Base-by-base conservation (phyloP, 37 sponge, comb jelly and placozoan genomes). In the Beroe ovata region DNA sequence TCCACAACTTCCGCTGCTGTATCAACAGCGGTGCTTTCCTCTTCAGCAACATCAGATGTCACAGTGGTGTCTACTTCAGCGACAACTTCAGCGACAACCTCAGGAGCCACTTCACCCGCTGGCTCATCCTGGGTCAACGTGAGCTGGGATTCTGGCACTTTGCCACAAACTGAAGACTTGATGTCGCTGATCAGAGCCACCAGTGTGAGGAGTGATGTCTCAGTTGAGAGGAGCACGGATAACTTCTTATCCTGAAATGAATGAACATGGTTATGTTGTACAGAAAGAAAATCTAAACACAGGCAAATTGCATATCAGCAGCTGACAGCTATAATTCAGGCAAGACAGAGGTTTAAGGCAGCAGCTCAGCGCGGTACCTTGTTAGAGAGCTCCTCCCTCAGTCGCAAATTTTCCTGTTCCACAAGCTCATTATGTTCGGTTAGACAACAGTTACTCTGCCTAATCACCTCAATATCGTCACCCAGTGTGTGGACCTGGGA, bases 161-260 rank as follows among this genome's bases (percentile, higher is more conserved):
- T 16, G 54, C 11, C 11, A 47, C 54, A 47, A 11, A 47, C 54
- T 16, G 54, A 47, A 3, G 69, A 29, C 35, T 33, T 66, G 18
- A 66, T 66, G 30, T 66, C 69, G 16, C 35, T 30, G 69, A 66
- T 66, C 2, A 66, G 69, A 32, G 36, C 30, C 2, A 66, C 35
- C 1, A 66, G 69, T 14, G 33, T 66, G 1, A 34, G 33, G 25
- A 66, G 69, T 2, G 69, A 66, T 26, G 25, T 8, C 16, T 66
- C 69, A 33, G 69, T 66, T 1, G 69, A 66, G 35, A 66, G 69
- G 18, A 66, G 69, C 3, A 66, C 33, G 25, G 69, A 29, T 11
- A 66, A 66, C 69, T 66, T 66, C 16, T 66, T 33, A 30, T 66
- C 69, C 69, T 66, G 69, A 1, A 66, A 66, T 2, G n/a, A 18